Evolutionary conservation across 2,113 vertebrate species (phyloP).

Genomic region (Heloderma charlesbogerti): DNA sequence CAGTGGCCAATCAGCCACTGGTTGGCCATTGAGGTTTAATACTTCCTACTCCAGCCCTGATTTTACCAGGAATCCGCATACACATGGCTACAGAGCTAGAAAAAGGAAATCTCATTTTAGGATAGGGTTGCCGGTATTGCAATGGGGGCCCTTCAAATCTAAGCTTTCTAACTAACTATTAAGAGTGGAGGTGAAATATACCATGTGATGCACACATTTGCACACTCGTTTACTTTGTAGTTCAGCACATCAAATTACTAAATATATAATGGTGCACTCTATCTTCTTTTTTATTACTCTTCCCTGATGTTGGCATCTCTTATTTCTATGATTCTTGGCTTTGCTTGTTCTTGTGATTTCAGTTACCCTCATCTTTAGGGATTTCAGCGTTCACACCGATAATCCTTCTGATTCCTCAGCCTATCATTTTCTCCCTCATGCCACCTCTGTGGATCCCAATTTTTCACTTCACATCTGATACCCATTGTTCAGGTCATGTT

Average conservation of each 20-base stretch:
- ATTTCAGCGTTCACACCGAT: not conserved
- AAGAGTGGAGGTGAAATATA: not conserved
- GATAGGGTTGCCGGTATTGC: not conserved
- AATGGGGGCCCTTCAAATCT: not conserved
- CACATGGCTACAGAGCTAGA: too few species aligned
- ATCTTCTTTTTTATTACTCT: not conserved
- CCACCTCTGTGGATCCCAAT: not conserved
- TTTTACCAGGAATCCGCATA: not conserved
- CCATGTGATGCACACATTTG: not conserved
- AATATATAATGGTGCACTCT: not conserved
- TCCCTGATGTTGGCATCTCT: not conserved
- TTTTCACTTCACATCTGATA: not conserved
- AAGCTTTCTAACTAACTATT: not conserved
- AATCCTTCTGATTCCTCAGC: not conserved
- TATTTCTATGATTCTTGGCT: not conserved
- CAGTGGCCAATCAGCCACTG: too few species aligned
- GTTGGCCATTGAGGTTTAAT: too few species aligned
- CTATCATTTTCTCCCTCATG: not conserved
- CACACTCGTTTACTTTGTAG: not conserved
- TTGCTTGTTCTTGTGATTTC: not conserved
- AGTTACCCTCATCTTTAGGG: not conserved
- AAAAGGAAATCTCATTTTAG: not conserved
- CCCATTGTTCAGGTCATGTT: slow-evolving; percentile 1
- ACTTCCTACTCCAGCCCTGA: not conserved
- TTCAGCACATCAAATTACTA: not conserved